Percentiles rank a stretch among this genome's conserved stretches.
phyloP scores from a whole-genome alignment of 2,113 vertebrate genomes.

The Cyprinodon variegatus region DNA sequence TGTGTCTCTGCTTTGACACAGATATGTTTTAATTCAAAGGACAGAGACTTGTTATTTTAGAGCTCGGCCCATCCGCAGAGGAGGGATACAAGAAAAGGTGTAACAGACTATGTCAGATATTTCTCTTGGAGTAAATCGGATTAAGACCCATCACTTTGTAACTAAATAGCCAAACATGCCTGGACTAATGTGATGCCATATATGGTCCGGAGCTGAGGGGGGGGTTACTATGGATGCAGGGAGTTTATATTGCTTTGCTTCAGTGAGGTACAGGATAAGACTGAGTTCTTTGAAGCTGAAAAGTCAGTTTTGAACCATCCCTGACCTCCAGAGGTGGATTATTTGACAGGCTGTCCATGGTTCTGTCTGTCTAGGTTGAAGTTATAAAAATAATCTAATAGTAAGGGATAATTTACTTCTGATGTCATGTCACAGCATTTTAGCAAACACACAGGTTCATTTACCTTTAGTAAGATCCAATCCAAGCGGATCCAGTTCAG shows the following conservation, averaged over 20 bases:
- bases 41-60: conserved; percentile 53
- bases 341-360: neutral
- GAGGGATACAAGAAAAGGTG: conserved; percentile 61
- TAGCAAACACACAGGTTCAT: neutral
- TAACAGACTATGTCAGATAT: conserved; percentile 63
- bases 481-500: neutral
- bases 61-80: conserved; percentile 29
- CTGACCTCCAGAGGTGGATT: conserved; percentile 18
- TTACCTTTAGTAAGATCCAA: neutral
- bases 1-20: conserved; percentile 45
- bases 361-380: neutral
- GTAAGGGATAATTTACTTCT: neutral
- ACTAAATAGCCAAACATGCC: conserved; percentile 52
- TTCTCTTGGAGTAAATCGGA: conserved; percentile 58
- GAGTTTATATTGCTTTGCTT: conserved; percentile 14
- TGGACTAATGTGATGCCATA: conserved; percentile 49
- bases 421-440: neutral
- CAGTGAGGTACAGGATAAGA: conserved; percentile 29
- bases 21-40: conserved; percentile 17
- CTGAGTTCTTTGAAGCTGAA: conserved; percentile 17
- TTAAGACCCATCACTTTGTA: conserved; percentile 54
- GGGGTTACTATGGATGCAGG: conserved; percentile 50
- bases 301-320: conserved; percentile 3
- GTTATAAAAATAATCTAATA: neutral
- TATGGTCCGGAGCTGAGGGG: conserved; percentile 43